Evolutionary conservation across 2,797 vertebrate genomes (phyloP), one percentile per base, ranked within the genome.

Genomic region (Sparus aurata): DNA sequence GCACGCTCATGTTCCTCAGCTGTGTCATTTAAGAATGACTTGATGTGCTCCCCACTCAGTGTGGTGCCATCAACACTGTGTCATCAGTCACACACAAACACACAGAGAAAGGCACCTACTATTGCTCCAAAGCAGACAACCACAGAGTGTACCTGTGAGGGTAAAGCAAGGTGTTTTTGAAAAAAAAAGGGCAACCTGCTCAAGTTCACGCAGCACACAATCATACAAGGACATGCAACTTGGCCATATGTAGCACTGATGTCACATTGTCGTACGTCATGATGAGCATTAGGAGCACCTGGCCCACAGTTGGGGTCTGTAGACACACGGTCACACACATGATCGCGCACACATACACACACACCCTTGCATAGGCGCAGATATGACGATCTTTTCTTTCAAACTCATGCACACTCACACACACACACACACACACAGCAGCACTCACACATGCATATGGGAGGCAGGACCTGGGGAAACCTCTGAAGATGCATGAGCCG

Each of bases 401-500:
- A 67, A 3, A 67, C 38, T 22, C 10, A 27, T n/a, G 10, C 74
- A 50, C 47, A 12, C 71, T 15, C 54, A 23, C 71, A 59, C 46
- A 25, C 74, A 50, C 47, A 12, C 71, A 15, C 54, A 23, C 71
- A 59, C 46, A 25, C 17, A n/a, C 41, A 58, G 11, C 2, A 1
- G 25, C 62, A 41, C 34, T 58, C 66, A 76, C 45, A 58, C 22
- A 59, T 4, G 25, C 69, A 65, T 47, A 49, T 20, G 13, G 53
- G 54, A 72, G 34, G 34, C 41, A 34, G n/a, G 47, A 46, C 43
- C 41, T 25, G 6, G 12, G 58, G 62, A 61, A 67, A 59, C 49
- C n/a, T 54, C 16, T 15, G 77, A 90, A 87, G 88, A 92, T 90
- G 41, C 78, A 91, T 79, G 76, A 87, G 79, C 38, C 0, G 64